Evolutionary conservation across 2,113 vertebrate genomes (phyloP), one percentile per base, ranked within the genome.

Genomic region (Xenopus laevis): DNA sequence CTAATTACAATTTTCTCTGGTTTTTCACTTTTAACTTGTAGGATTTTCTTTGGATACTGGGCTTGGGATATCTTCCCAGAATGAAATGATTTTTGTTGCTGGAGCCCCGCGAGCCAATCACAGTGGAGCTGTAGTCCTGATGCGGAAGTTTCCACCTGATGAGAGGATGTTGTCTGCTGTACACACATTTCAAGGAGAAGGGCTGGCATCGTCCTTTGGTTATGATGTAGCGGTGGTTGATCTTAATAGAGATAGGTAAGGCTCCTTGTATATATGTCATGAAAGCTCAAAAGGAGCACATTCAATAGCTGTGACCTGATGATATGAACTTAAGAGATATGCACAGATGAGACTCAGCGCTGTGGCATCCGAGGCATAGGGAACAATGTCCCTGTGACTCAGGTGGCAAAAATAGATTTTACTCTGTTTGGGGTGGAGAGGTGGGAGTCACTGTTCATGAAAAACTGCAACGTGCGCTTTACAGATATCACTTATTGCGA

Each of bases 31-130:
- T 1, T 71, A 82, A 50, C 1, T 1, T 76, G 45, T 83, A 99
- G 97, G 97, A 62, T 99, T 99, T 83, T 98, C 97, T 71, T 79
- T 99, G 71, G 97, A 98, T 81, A 94, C 95, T 13, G 95, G 97
- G 21, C 92, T 93, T 84, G 90, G 87, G 71, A 95, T 99, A 72
- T 86, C 89, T 59, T 90, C 85, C 62, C 82, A 92, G 10, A 85
- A 91, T 46, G 85, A 86, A 55, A 85, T 96, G 78, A 97, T 93
- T 15, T 93, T 99, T 77, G 97, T 99, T 70, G 94, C 97, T 17
- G 97, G 97, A 70, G 97, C 97, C 0, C 97, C 97, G 6, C 90
- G 97, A 91, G 93, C 95, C 61, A 95, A 97, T 85, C 96, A 99
- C 84, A 97, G 86, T 0, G 97, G 97, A 80, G 95, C 95, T 47